Evolutionary conservation across 2,797 vertebrate genomes (phyloP), one percentile per base, ranked within the genome.

Genomic region (Malurus splendens): DNA sequence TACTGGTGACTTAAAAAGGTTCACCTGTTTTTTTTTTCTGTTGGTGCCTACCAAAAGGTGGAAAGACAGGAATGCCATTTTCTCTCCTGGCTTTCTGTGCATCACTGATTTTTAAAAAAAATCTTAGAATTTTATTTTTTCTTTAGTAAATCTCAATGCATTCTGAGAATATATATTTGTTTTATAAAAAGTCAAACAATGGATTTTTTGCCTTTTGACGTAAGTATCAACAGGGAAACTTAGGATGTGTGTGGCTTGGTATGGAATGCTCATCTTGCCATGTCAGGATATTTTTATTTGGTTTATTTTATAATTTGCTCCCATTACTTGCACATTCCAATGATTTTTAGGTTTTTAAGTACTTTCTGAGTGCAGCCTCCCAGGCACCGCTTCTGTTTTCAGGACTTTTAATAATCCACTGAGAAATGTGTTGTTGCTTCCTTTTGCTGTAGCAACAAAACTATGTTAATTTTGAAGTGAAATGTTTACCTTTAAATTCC

Each of bases 301-400:
- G 22, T 86, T 93, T 93, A 62, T 87, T 91, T 92, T 86, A 90
- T 90, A 89, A 90, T 93, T 83, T 90, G 8, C 14, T 92, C 38
- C 65, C 67, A 65, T 87, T 91, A 50, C 82, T 89, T 83, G 51
- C 56, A 83, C 92, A 89, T 94, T 95, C 85, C 92, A 76, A 45
- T 77, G 76, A 78, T 72, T 91, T 87, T 71, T 64, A 39, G 36
- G 30, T 66, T 89, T 86, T 67, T 81, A 89, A 89, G 87, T 93
- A 79, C 84, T 92, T 90, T 51, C 71, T 45, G 32, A 84, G 39
- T 48, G 42, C 61, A 71, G 75, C 42, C 61, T 91, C 50, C 36
- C 60, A 82, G 88, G 78, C 78, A 95, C 44, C 68, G 74, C 83
- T 88, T 93, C 81, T 90, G 61, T 85, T 92, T 93, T 92, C 68